Percentiles rank a stretch among this genome's conserved stretches.
phyloP scores from a whole-genome alignment of 1,140 invertebrate species.

The Drosophila gunungcola region DNA sequence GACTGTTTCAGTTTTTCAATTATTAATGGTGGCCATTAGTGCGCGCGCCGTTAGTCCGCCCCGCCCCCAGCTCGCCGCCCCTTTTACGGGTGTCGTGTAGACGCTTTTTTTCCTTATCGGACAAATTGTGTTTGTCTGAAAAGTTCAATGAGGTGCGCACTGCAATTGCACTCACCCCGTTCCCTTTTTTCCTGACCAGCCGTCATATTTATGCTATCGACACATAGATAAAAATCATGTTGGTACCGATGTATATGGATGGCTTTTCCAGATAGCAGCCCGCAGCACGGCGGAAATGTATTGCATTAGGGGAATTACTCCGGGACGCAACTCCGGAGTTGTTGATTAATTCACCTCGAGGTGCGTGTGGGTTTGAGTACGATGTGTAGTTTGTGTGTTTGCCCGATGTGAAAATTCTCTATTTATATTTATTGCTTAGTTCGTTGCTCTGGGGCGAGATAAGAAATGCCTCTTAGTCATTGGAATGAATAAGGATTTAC shows the following conservation, averaged over 20 bases:
- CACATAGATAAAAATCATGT: slow-evolving; percentile 76
- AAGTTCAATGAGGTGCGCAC: slow-evolving; percentile 78
- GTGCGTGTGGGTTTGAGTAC: slow-evolving; percentile 32
- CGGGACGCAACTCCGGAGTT: slow-evolving; percentile 27
- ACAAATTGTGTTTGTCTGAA: slow-evolving; percentile 83
- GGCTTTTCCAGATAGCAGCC: slow-evolving; percentile 51
- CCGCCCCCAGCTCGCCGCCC: slow-evolving; percentile 12
- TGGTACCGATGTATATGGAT: slow-evolving; percentile 55
- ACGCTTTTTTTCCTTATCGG: slow-evolving; percentile 74
- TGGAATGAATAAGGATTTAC: slow-evolving; percentile 43
- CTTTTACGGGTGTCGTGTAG: slow-evolving; percentile 33
- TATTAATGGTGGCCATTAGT: slow-evolving; percentile 84
- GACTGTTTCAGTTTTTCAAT: slow-evolving; percentile 83
- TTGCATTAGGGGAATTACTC: slow-evolving; percentile 78
- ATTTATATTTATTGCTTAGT: slow-evolving; percentile 50
- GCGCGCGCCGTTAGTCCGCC: slow-evolving; percentile 59
- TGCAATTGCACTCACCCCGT: slow-evolving; percentile 65
- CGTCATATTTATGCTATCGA: slow-evolving; percentile 81
- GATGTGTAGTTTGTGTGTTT: slow-evolving; percentile 11
- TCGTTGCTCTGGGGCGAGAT: slow-evolving; percentile 38
- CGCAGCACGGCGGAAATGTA: slow-evolving; percentile 73
- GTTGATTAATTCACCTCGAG: slow-evolving; percentile 71
- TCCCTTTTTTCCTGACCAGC: slow-evolving; percentile 24
- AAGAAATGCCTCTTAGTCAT: slow-evolving; percentile 51
- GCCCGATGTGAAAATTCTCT: slow-evolving; percentile 45